phyloP scores from a whole-genome alignment of 2,888 invertebrate species.

The Himalopsyche anomala region DNA sequence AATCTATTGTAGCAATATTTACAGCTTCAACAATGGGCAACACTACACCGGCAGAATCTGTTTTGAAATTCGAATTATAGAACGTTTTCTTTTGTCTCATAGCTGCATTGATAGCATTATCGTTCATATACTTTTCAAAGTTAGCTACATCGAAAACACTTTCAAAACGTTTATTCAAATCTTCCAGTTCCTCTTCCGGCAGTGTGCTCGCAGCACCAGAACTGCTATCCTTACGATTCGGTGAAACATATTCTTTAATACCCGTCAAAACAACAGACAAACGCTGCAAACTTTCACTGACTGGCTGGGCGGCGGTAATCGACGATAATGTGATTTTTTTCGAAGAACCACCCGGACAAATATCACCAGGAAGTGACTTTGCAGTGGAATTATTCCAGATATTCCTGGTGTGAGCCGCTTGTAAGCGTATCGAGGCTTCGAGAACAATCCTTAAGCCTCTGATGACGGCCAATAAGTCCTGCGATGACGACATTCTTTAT shows the following conservation, averaged over 20 bases:
- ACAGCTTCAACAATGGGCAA: conserved; percentile 14
- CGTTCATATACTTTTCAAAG: conserved; percentile 62
- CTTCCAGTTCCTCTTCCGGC: conserved; percentile 55
- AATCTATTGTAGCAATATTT: not conserved
- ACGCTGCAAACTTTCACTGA: conserved; percentile 80
- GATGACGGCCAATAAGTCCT: not conserved
- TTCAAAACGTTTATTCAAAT: conserved; percentile 63
- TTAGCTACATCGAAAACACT: conserved; percentile 63
- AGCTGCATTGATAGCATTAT: conserved; percentile 19
- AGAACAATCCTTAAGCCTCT: not conserved
- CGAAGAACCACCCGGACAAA: conserved; percentile 38
- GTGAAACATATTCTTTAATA: conserved; percentile 77
- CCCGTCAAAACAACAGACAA: conserved; percentile 84
- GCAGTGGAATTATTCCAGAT: conserved; percentile 85
- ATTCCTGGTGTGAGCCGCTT: conserved; percentile 78
- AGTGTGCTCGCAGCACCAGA: not conserved
- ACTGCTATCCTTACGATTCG: conserved; percentile 5
- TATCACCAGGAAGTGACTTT: conserved; percentile 72
- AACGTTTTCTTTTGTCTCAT: conserved; percentile 41
- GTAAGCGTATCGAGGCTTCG: conserved; percentile 69
- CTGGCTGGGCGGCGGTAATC: conserved; percentile 71
- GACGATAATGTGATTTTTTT: conserved; percentile 67
- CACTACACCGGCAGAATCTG: not conserved
- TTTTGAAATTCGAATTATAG: conserved; percentile 51
- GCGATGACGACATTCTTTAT: not conserved